Evolutionary conservation across 1,140 invertebrate genomes (phyloP).

Genomic region (Diprion similis): DNA sequence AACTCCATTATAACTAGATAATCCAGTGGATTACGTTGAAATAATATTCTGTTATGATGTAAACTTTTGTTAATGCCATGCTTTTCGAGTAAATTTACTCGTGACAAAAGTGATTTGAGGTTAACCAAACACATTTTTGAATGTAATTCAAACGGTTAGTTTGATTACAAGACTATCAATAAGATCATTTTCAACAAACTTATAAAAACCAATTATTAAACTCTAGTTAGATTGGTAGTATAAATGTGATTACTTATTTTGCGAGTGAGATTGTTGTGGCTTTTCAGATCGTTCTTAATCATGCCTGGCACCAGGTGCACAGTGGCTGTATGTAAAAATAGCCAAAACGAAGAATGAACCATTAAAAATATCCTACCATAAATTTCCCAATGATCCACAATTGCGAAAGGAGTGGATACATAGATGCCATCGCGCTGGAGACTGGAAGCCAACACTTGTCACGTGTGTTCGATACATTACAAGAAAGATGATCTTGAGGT

Average conservation of each 20-base stretch:
- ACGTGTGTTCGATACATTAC: slow-evolving; percentile 30
- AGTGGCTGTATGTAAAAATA: slow-evolving; percentile 29
- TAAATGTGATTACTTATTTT: too few species aligned
- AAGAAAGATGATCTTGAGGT: slow-evolving; percentile 16
- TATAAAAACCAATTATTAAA: too few species aligned
- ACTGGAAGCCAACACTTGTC: slow-evolving; percentile 32
- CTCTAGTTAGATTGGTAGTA: too few species aligned
- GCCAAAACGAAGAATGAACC: slow-evolving; percentile 26
- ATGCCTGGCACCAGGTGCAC: slow-evolving; percentile 34
- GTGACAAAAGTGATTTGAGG: background rate
- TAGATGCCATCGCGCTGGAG: slow-evolving; percentile 24
- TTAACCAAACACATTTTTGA: background rate
- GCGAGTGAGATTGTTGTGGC: too few species aligned
- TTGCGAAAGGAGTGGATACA: slow-evolving; percentile 27
- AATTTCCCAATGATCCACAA: slow-evolving; percentile 27
- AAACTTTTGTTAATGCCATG: too few species aligned
- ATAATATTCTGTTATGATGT: too few species aligned
- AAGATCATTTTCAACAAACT: slow-evolving; percentile 12
- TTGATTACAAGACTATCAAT: background rate
- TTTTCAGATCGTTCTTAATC: too few species aligned
- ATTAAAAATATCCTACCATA: slow-evolving; percentile 27
- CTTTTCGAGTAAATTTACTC: too few species aligned
- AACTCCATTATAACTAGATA: too few species aligned
- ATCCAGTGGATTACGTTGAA: too few species aligned
- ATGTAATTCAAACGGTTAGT: background rate